A percentile compares a stretch with the other conserved stretches of the same genome.
Evolutionary conservation across 2,113 vertebrate genomes (phyloP).

Genomic region (Ciconia boyciana): DNA sequence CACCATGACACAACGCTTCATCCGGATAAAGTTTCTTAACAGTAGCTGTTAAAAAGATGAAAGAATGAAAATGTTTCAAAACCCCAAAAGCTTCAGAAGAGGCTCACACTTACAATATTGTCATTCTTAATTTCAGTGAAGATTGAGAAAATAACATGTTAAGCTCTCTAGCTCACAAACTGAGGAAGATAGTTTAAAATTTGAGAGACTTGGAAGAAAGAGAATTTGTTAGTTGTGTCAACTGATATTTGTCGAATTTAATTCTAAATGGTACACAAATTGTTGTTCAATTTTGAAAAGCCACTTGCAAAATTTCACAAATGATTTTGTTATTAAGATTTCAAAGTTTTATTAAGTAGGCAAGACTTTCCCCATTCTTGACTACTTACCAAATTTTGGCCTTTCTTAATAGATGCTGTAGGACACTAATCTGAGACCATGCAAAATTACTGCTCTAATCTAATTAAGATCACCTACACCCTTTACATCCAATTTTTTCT

Average conservation of each 20-base stretch:
- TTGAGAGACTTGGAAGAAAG: not conserved
- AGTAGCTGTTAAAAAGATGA: constrained; percentile 80
- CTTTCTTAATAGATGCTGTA: not conserved
- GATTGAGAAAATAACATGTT: not conserved
- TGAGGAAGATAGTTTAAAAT: not conserved
- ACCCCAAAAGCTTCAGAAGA: not conserved
- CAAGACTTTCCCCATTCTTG: not conserved
- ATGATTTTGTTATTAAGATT: not conserved
- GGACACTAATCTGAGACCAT: not conserved
- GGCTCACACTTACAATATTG: not conserved
- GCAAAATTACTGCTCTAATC: not conserved
- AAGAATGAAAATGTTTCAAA: constrained; percentile 21
- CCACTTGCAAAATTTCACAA: not conserved
- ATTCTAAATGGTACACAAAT: not conserved
- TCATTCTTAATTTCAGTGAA: not conserved
- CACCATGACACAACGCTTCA: constrained; percentile 88
- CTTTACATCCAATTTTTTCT: not conserved
- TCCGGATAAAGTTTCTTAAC: constrained; percentile 90
- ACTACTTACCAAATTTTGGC: not conserved
- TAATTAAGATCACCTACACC: not conserved
- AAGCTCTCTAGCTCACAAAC: not conserved
- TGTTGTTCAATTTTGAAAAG: not conserved
- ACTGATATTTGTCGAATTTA: not conserved
- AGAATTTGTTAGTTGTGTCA: not conserved
- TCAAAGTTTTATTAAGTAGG: not conserved